phyloP scores from a whole-genome alignment of 2,888 invertebrate genomes.

The Acanthopleura granulata region DNA sequence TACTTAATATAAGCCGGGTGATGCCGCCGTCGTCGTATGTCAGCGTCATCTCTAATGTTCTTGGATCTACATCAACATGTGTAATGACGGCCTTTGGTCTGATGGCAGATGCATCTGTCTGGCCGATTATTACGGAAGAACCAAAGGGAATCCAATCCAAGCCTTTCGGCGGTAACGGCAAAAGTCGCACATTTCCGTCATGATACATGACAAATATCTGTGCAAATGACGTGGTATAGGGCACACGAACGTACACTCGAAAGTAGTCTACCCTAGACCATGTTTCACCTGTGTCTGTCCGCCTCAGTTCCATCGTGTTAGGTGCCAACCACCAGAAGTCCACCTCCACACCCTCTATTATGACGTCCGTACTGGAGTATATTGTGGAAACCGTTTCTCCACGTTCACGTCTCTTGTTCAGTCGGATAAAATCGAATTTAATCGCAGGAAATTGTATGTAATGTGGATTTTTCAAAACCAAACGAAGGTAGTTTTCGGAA shows the following conservation, averaged over 20 bases:
- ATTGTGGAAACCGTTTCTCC: slow-evolving; percentile 37
- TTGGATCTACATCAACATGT: slow-evolving; percentile 35
- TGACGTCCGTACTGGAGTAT: slow-evolving; percentile 38
- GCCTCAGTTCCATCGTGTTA: slow-evolving; percentile 41
- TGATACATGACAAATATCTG: slow-evolving; percentile 52
- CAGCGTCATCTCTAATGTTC: slow-evolving; percentile 35
- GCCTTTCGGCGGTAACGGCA: slow-evolving; percentile 48
- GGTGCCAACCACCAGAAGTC: slow-evolving; percentile 53
- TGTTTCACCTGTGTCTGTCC: slow-evolving; percentile 30
- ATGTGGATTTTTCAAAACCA: slow-evolving; percentile 30
- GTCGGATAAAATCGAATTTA: slow-evolving; percentile 32
- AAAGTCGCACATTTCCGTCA: slow-evolving; percentile 47
- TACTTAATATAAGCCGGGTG: slow-evolving; percentile 33
- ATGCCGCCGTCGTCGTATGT: slow-evolving; percentile 45
- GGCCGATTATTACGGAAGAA: slow-evolving; percentile 50
- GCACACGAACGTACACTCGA: slow-evolving; percentile 43
- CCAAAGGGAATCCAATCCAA: slow-evolving; percentile 55
- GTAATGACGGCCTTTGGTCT: slow-evolving; percentile 45
- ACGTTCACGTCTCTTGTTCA: slow-evolving; percentile 43
- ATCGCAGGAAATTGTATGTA: slow-evolving; percentile 28
- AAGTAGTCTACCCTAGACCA: slow-evolving; percentile 43
- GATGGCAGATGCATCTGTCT: slow-evolving; percentile 41
- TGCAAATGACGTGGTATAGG: slow-evolving; percentile 43
- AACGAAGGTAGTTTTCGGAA: slow-evolving; percentile 36
- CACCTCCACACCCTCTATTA: slow-evolving; percentile 44